These are phyloP conservation scores for Oophaga sylvatica DNA, from an alignment of 2,797 vertebrate genomes.

Conservation along the genomic window DNA sequence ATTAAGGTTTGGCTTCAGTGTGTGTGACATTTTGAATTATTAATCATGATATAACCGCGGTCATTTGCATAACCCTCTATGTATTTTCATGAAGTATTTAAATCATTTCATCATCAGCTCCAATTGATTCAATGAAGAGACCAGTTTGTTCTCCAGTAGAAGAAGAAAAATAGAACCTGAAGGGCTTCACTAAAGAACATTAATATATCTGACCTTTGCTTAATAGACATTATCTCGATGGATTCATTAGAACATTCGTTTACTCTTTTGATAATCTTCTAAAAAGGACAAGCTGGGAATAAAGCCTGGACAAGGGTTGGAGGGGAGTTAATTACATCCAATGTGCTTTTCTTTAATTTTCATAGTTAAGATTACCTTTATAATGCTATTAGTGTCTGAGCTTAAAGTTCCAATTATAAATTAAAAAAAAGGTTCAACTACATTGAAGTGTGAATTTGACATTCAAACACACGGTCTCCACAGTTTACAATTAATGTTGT, in stretches of 20 bases:
- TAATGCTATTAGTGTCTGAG: too few relatives aligned
- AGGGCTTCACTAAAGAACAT: slow-evolving; percentile 31
- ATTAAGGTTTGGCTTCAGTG: slow-evolving; percentile 54
- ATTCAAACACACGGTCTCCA: too few relatives aligned
- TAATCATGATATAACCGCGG: slow-evolving; percentile 51
- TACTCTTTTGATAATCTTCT: slow-evolving; percentile 41
- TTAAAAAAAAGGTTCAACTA: neutral
- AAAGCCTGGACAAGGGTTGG: neutral
- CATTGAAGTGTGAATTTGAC: neutral
- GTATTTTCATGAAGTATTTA: slow-evolving; percentile 52
- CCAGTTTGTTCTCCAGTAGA: slow-evolving; percentile 8
- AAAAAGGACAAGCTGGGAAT: slow-evolving; percentile 15
- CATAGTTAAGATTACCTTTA: neutral
- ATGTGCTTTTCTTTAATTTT: neutral
- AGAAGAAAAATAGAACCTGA: slow-evolving; percentile 1
- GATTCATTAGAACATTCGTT: slow-evolving; percentile 28
- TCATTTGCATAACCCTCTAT: slow-evolving; percentile 56
- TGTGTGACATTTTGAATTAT: slow-evolving; percentile 62
- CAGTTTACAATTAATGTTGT: too few relatives aligned
- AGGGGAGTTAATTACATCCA: neutral
- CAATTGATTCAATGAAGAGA: slow-evolving; percentile 24
- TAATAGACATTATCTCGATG: slow-evolving; percentile 32
- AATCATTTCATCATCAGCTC: slow-evolving; percentile 43
- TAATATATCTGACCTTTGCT: slow-evolving; percentile 45
- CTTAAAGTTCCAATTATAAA: neutral